Base-by-base conservation (phyloP, 1,140 invertebrate species). In the Camponotus pennsylvanicus region DNA sequence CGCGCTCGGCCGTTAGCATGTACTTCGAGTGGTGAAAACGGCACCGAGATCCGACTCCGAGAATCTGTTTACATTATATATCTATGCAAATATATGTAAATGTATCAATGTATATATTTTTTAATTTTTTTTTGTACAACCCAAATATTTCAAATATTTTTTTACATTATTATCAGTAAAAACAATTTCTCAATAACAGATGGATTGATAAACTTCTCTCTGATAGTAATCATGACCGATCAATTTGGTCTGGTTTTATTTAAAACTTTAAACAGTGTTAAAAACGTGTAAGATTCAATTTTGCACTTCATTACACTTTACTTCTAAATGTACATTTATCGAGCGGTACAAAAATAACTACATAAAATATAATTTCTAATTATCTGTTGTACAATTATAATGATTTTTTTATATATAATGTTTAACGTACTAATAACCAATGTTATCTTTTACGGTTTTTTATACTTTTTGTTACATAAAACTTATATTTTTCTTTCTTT, bases 211-310 rank as follows among this genome's bases (percentile, higher is more conserved):
- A n/a, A n/a, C n/a, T n/a, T n/a, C n/a, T n/a, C n/a, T n/a, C n/a
- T n/a, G n/a, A 5, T 40, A 57, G 55, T 73, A 77, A 37, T 55
- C 21, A 59, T 13, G 13, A 8, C 3, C 7, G 4, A 3, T 69
- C 7, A 15, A 32, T 42, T 49, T 4, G 11, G 1, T 15, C 11
- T 52, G 18, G 6, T 15, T 67, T 79, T 79, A 67, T 79, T 79
- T 9, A 67, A 8, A 77, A n/a, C 7, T 67, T 55, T 76, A 37
- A 18, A 78, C 15, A 78, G 21, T 45, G 34, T 37, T 42, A n/a
- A 45, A 64, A 9, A 40, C 27, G 27, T 61, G 9, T n/a, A n/a
- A 63, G 40, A 37, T 63, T 1, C 15, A 52, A 52, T 52, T 52
- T 52, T 18, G 49, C 49, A 18, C 8, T 69, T 21, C 9, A 32